Evolutionary conservation across 1,140 invertebrate genomes (phyloP).

Genomic region (Marisa cornuarietis): DNA sequence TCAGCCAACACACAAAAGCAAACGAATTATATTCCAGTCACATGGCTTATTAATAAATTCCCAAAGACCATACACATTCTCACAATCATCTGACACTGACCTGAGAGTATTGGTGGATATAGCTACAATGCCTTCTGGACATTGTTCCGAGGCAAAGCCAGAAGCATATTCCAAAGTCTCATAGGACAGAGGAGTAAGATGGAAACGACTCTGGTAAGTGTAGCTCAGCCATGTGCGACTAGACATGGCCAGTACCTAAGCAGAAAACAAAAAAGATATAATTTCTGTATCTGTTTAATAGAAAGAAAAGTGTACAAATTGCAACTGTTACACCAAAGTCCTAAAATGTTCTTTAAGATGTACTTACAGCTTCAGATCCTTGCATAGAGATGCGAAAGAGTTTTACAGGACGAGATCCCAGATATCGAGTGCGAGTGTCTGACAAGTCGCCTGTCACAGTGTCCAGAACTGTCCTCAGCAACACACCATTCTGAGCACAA

Average conservation of each 20-base stretch:
- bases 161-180: conserved; percentile 97
- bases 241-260: conserved; percentile 91
- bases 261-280: conserved; percentile 5
- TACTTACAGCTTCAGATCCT: conserved; percentile 87
- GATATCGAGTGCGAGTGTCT: conserved; percentile 95
- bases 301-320: neutral
- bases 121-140: conserved; percentile 98
- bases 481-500: conserved; percentile 88
- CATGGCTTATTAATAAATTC: too few species aligned
- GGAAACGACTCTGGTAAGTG: conserved; percentile 92
- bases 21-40: too few species aligned
- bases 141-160: conserved; percentile 98
- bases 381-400: conserved; percentile 95
- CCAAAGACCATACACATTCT: too few species aligned
- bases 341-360: too few species aligned
- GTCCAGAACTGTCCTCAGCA: conserved; percentile 94
- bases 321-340: too few species aligned
- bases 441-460: conserved; percentile 96
- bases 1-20: too few species aligned
- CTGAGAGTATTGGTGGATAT: conserved; percentile 97
- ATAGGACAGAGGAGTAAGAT: conserved; percentile 95
- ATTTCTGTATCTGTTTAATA: neutral
- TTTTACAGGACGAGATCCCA: conserved; percentile 95
- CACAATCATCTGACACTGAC: conserved; percentile 42
- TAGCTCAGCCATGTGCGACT: conserved; percentile 98